Percentiles rank a stretch among this genome's conserved stretches.
Evolutionary conservation across 1,140 invertebrate species (phyloP).

Genomic region (Amphibalanus amphitrite): DNA sequence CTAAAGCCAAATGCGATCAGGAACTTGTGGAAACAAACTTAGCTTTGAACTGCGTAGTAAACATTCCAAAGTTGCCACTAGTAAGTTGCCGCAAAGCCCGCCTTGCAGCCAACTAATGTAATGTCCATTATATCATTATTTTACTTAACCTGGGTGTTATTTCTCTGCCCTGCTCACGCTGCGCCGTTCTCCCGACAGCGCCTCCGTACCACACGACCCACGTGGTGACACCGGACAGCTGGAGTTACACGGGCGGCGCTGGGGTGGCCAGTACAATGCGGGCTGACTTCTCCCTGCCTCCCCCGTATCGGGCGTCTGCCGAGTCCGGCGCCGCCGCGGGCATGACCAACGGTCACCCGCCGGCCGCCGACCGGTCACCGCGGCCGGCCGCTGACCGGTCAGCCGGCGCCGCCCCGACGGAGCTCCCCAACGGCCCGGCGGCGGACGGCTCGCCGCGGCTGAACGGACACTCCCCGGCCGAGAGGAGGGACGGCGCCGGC

Average conservation of each 20-base stretch:
- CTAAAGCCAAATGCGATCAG: too few relatives aligned
- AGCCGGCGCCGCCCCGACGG: constrained; percentile 1
- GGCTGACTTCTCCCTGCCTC: constrained; percentile 31
- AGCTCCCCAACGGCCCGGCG: constrained; percentile 13
- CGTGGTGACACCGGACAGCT: constrained; percentile 51
- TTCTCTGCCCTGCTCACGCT: too few relatives aligned
- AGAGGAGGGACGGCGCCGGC: background rate
- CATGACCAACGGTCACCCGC: constrained; percentile 13
- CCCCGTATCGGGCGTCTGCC: constrained; percentile 30
- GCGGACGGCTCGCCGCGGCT: constrained; percentile 4
- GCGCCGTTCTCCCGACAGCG: constrained; percentile 33
- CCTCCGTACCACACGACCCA: constrained; percentile 62
- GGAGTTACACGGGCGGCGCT: constrained; percentile 53
- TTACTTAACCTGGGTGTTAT: too few relatives aligned
- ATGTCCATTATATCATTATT: too few relatives aligned
- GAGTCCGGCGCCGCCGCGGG: constrained; percentile 7
- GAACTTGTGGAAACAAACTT: too few relatives aligned
- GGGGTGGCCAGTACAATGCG: constrained; percentile 21
- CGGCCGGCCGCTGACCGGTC: too few relatives aligned
- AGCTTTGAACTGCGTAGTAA: too few relatives aligned
- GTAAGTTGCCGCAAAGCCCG: too few relatives aligned
- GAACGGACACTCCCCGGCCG: background rate
- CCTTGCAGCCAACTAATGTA: too few relatives aligned
- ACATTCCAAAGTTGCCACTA: too few relatives aligned
- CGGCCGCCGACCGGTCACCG: background rate